phyloP scores from a whole-genome alignment of 2,888 invertebrate species.

The Priocnemis perturbator region DNA sequence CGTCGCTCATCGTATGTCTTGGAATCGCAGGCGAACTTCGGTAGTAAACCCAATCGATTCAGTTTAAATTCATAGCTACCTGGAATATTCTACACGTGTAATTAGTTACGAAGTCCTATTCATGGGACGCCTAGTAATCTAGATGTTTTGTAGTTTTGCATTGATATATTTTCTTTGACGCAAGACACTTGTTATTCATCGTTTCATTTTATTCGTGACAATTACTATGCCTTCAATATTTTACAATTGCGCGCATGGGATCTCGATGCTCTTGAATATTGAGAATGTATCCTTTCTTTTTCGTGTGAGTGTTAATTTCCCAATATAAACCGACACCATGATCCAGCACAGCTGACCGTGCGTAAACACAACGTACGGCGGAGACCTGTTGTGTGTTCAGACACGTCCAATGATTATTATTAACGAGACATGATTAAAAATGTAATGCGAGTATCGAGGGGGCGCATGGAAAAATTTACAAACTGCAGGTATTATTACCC shows the following conservation, averaged over 20 bases:
- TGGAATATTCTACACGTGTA: constrained; percentile 12
- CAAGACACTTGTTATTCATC: constrained; percentile 22
- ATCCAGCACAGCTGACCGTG: no score
- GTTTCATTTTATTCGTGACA: constrained; percentile 11
- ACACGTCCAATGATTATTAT: no score
- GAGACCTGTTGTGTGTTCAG: no score
- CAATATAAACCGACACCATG: no score
- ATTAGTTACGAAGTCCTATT: constrained; percentile 6
- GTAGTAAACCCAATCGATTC: no score
- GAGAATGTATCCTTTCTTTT: no score
- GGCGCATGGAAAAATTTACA: constrained; percentile 9
- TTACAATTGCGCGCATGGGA: constrained; percentile 16
- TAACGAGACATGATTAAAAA: not conserved
- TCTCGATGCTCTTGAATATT: no score
- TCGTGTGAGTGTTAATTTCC: no score
- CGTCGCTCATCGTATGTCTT: not conserved
- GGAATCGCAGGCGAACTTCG: not conserved
- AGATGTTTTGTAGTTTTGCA: constrained; percentile 14
- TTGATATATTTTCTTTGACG: constrained; percentile 17
- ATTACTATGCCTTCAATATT: constrained; percentile 16
- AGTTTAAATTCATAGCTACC: constrained; percentile 8
- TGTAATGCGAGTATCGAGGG: not conserved
- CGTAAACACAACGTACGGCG: no score
- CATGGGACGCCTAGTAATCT: constrained; percentile 10
- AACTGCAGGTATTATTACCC: constrained; percentile 12